Evolutionary conservation across 2,888 invertebrate genomes (phyloP).

Genomic region (Graphium colonna): DNA sequence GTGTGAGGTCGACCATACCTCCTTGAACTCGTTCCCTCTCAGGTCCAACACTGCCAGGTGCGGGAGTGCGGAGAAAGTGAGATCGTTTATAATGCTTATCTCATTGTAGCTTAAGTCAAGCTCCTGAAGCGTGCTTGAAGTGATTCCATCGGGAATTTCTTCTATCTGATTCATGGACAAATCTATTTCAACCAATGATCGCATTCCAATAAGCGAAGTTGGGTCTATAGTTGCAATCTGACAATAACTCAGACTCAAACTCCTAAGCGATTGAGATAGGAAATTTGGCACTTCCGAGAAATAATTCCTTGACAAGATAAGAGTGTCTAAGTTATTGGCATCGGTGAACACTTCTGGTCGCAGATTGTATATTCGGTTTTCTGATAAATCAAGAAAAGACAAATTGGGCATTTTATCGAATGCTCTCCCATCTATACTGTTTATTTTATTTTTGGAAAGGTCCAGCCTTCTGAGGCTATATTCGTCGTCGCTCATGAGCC

Average conservation of each 20-base stretch:
- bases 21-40: constrained; percentile 85
- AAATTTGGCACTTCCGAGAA: constrained; percentile 80
- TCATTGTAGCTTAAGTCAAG: constrained; percentile 81
- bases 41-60: constrained; percentile 83
- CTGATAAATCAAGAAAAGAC: constrained; percentile 82
- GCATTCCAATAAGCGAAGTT: constrained; percentile 75
- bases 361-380: constrained; percentile 82
- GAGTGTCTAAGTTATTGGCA: constrained; percentile 75
- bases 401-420: constrained; percentile 80
- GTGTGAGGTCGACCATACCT: constrained; percentile 79
- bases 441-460: constrained; percentile 84
- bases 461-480: constrained; percentile 78
- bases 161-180: constrained; percentile 84
- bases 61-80: constrained; percentile 81
- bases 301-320: constrained; percentile 84
- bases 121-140: constrained; percentile 79
- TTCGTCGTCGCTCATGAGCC: constrained; percentile 46
- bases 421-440: constrained; percentile 77
- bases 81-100: constrained; percentile 79
- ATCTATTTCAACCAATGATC: constrained; percentile 79
- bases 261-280: constrained; percentile 76
- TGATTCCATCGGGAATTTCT: constrained; percentile 78
- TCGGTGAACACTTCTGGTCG: constrained; percentile 77
- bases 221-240: constrained; percentile 79
- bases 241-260: constrained; percentile 81